Conservation (phyloP, 2,888 invertebrate species). For the Drosophila histrio region DNA sequence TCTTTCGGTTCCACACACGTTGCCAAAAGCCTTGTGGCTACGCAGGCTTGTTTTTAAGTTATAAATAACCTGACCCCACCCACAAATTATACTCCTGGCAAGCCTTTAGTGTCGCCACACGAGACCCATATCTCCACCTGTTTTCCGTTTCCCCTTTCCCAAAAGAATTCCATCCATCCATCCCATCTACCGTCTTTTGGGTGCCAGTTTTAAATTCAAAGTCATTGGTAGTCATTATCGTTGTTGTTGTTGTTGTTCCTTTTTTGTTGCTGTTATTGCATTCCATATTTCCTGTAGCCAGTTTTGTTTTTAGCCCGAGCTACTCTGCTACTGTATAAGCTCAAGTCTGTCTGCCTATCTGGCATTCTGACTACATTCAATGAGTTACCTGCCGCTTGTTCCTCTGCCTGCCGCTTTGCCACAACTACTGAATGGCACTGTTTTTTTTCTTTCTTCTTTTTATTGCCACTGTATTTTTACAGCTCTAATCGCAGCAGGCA, state of each 20-base stretch:
- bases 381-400: slow-evolving; percentile 14
- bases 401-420: background rate
- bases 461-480: slow-evolving; percentile 74
- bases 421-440: slow-evolving; percentile 15
- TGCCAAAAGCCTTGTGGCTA: slow-evolving; percentile 19
- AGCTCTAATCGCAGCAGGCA: slow-evolving; percentile 61
- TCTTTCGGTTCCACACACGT: background rate
- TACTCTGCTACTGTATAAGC: slow-evolving; percentile 38
- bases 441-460: too few relatives aligned
- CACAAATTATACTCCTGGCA: slow-evolving; percentile 47
- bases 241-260: background rate
- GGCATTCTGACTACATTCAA: slow-evolving; percentile 2
- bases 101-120: slow-evolving; percentile 41
- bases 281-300: slow-evolving; percentile 45
- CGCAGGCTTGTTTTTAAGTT: slow-evolving; percentile 38
- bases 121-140: background rate
- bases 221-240: slow-evolving; percentile 6
- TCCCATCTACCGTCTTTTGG: slow-evolving; percentile 2
- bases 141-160: too few relatives aligned
- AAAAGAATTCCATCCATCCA: background rate
- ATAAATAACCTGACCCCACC: slow-evolving; percentile 52
- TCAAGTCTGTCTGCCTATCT: background rate
- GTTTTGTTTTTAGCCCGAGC: slow-evolving; percentile 30
- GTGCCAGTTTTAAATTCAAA: slow-evolving; percentile 37
- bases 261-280: slow-evolving; percentile 32